Conservation (phyloP, 1,140 invertebrate species). For the Panonychus citri region DNA sequence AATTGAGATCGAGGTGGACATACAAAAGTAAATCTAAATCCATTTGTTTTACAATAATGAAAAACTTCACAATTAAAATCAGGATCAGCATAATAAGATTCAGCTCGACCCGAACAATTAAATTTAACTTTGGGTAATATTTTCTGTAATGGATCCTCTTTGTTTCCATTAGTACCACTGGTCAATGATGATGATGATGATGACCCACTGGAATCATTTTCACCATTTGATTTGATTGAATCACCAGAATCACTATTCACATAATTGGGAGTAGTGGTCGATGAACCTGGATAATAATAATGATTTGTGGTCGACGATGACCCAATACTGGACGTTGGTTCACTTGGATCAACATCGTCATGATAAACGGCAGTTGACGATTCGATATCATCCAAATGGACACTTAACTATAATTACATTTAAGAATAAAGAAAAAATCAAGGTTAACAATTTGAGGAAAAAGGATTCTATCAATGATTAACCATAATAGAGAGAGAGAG, state of each 20-base stretch:
- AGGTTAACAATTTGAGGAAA: too few species aligned
- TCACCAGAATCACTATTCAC: background rate
- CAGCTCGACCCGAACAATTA: conserved; percentile 14
- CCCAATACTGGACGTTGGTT: too few species aligned
- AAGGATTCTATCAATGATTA: too few species aligned
- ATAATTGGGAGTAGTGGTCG: background rate
- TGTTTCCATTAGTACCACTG: background rate
- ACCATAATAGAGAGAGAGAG: too few species aligned
- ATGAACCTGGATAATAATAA: background rate
- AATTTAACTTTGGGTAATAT: conserved; percentile 16
- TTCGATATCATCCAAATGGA: too few species aligned
- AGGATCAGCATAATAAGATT: conserved; percentile 17
- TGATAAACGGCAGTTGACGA: too few species aligned
- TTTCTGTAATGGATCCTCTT: conserved; percentile 9
- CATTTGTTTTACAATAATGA: conserved; percentile 17
- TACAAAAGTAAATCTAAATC: conserved; percentile 14
- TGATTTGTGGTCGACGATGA: too few species aligned
- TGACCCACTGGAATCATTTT: background rate
- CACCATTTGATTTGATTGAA: background rate
- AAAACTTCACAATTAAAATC: conserved; percentile 18
- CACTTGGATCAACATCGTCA: too few species aligned
- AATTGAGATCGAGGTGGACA: conserved; percentile 14
- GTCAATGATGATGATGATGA: too few species aligned
- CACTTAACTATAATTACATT: too few species aligned
- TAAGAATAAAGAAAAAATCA: too few species aligned